Base-by-base conservation (phyloP, 2,797 vertebrate genomes). In the Odontamblyopus rebecca region DNA sequence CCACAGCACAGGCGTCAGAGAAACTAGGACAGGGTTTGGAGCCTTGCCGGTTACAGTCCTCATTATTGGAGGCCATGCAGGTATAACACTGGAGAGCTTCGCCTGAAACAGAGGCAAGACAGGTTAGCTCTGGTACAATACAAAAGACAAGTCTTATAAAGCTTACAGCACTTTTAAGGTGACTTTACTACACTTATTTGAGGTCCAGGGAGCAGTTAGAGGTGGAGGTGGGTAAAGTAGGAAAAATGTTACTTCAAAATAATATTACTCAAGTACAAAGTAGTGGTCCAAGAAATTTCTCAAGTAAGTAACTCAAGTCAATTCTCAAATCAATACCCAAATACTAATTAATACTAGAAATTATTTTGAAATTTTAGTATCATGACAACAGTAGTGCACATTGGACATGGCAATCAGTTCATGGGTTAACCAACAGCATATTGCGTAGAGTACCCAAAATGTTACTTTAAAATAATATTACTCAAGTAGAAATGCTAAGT, bases 21-120 rank as follows among this genome's bases (percentile, higher is more conserved):
- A 92, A 93, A 81, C 90, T 93, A 6, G 96, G 95, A 35, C 96
- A 97, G 12, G 89, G 85, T 87, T 95, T 95, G 51, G 93, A 90
- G 41, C 96, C 96, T 86, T 97, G 96, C 0, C 89, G 94, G 91
- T 96, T 97, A 86, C 96, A 97, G 84, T 96, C 95, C 0, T 95
- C 93, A 41, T 97, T 94, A 61, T 89, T 96, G 61, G 95, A 94
- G 61, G 95, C 96, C 89, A 96, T 96, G 30, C 96, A 97, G 70
- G 94, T 95, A 72, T 94, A 96, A 89, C 96, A 97, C 41, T 82
- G 91, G 76, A 97, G 92, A 2, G 93, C 93, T 50, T 92, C 90
- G 59, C 93, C 96, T 97, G 86, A 18, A 68, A 61, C 61, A 82
- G 27, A 84, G 41, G 64, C 6, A 48, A 30, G 15, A 29, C 74